Base-by-base conservation (phyloP, 23 tunicate genomes). In the Styela plicata region DNA sequence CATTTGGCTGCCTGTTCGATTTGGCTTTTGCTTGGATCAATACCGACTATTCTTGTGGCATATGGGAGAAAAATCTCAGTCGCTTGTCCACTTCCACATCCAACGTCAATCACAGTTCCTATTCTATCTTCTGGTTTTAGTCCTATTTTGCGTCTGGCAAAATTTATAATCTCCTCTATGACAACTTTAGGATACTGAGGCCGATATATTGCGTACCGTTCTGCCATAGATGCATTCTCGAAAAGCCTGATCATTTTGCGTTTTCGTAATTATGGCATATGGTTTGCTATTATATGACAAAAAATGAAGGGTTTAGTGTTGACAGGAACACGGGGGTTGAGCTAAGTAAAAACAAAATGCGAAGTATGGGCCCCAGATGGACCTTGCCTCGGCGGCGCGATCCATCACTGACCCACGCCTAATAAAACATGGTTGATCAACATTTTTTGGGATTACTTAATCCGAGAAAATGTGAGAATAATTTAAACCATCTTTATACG, bases 41-140 rank as follows among this genome's bases (percentile, higher is more conserved):
- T 82, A 2, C 96, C 96, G 17, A 86, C 7, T 21, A 82, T 77
- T 33, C 35, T 82, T 13, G 69, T 36, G 33, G 82, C 85, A 70
- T 82, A 61, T 16, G 86, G 79, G 17, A 81, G 61, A 76, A 90
- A 90, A 0, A 78, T 63, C n/a, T 78, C 62, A 2, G 87, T 76
- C 2, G 96, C 82, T 21, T 85, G 90, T 29, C 96, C 96, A 61
- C 80, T 77, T 17, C 96, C 96, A 78, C 96, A 90, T 20, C 96
- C 96, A 28, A 90, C 84, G 69, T 90, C 96, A 18, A 90, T 37
- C 84, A 86, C 24, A 17, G 22, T 16, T 13, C 22, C 71, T 29
- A 67, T 1, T 67, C 22, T 67, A 27, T 67, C 71, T 18, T 22
- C 31, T 16, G 16, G 1, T 1, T 0, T 24, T 13, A 67, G 17